A percentile compares a stretch with the other conserved stretches of the same genome.
phyloP scores from a whole-genome alignment of 2,888 invertebrate genomes.

The Pyralis farinalis region DNA sequence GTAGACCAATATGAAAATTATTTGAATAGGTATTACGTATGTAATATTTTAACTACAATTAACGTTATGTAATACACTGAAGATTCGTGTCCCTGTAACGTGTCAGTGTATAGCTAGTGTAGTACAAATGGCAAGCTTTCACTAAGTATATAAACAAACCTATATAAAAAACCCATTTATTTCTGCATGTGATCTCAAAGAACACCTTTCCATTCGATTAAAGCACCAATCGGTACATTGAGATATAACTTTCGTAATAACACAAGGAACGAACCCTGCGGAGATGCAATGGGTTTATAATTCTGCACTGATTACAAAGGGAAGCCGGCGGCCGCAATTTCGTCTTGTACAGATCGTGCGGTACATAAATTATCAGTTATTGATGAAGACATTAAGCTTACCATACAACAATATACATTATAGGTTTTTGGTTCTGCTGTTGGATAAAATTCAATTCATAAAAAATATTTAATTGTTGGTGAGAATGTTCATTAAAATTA shows the following conservation, averaged over 20 bases:
- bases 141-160: too few relatives aligned
- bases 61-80: too few relatives aligned
- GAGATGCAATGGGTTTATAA: slow-evolving; percentile 76
- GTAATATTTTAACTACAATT: too few relatives aligned
- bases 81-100: too few relatives aligned
- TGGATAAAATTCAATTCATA: background rate
- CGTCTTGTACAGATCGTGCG: slow-evolving; percentile 77
- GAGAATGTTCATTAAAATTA: background rate
- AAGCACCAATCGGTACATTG: slow-evolving; percentile 30
- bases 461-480: slow-evolving; percentile 18
- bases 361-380: slow-evolving; percentile 80
- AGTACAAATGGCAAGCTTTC: too few relatives aligned
- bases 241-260: slow-evolving; percentile 60
- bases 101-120: too few relatives aligned
- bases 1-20: too few relatives aligned
- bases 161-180: too few relatives aligned
- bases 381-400: slow-evolving; percentile 80
- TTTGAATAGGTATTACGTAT: too few relatives aligned
- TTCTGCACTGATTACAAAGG: slow-evolving; percentile 79
- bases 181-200: too few relatives aligned
- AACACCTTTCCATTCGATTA: slow-evolving; percentile 2
- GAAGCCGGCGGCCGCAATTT: slow-evolving; percentile 83
- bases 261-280: slow-evolving; percentile 57
- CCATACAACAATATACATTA: slow-evolving; percentile 56
- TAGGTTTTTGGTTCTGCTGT: slow-evolving; percentile 30